Evolutionary conservation across 2,888 invertebrate species (phyloP), one percentile per base, ranked within the genome.

Genomic region (Eutolmus rufibarbis): DNA sequence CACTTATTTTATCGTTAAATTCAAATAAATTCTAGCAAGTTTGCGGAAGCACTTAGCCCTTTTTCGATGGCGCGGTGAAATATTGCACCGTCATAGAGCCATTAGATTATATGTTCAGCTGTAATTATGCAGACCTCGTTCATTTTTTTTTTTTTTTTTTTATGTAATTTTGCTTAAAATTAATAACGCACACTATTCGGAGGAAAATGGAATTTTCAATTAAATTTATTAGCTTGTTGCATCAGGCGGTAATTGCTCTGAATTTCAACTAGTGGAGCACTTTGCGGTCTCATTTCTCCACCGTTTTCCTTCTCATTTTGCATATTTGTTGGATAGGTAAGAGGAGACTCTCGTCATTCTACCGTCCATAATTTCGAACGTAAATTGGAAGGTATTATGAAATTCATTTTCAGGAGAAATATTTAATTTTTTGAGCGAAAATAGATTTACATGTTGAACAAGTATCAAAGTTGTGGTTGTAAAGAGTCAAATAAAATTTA

Each of bases 121-220:
- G 81, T 81, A 81, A 81, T 81, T 81, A 81, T 51, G 51, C 46
- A 51, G 43, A 81, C 81, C 56, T 56, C 40, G 16, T 74, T 74
- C 4, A 31, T 23, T 74, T 12, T 74, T 2, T 34, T 34, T 19
- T 5, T 19, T 56, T 56, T 8, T 56, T 34, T 34, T 34, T 34
- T 40, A 40, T 34, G 3, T 34, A 40, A 16, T 46, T 40, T 34
- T 51, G 9, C 81, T 81, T 56, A 81, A 81, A 81, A 81, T 81
- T 81, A 81, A 46, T 81, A 81, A 81, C 28, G 51, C 51, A 81
- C 81, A 51, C 56, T 51, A 12, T 51, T 46, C 51, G 81, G 43
- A 81, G 81, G 43, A 81, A 81, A 81, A 81, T 81, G 81, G 81
- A 81, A 81, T 81, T 81, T 81, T 81, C 37, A 81, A 51, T 81